A percentile compares a stretch with the other conserved stretches of the same genome.
Conservation (phyloP, 2,113 vertebrate genomes). For the Dipodomys merriami region DNA sequence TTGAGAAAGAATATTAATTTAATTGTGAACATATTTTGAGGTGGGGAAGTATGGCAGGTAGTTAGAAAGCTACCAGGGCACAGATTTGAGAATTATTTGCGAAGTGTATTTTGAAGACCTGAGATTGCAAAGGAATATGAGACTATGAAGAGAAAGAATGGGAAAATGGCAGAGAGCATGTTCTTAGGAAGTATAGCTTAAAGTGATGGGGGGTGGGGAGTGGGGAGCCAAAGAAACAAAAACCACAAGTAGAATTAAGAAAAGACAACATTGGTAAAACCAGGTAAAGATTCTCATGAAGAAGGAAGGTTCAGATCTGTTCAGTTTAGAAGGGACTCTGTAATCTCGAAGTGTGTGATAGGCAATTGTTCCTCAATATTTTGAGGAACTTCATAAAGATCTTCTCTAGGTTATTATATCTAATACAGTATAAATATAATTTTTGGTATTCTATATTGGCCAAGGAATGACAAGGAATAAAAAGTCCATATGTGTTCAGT, state of each 20-base stretch:
- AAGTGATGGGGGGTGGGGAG: background rate
- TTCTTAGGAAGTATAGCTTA: constrained; percentile 7
- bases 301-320: background rate
- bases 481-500: background rate
- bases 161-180: background rate
- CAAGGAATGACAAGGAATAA: background rate
- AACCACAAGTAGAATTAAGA: background rate
- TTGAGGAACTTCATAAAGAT: background rate
- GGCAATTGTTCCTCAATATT: background rate
- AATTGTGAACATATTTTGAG: constrained; percentile 10
- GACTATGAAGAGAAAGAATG: background rate
- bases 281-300: background rate
- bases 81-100: constrained; percentile 10
- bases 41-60: background rate
- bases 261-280: background rate
- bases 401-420: background rate
- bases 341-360: background rate
- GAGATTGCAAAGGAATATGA: background rate
- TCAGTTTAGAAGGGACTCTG: background rate
- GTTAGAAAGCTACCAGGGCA: background rate
- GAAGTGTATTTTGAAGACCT: constrained; percentile 41
- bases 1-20: constrained; percentile 16
- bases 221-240: background rate
- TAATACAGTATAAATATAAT: background rate
- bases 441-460: background rate